A percentile compares a stretch with the other conserved stretches of the same genome.
Conservation (phyloP, 2,113 vertebrate species). For the Spheniscus mendiculus region DNA sequence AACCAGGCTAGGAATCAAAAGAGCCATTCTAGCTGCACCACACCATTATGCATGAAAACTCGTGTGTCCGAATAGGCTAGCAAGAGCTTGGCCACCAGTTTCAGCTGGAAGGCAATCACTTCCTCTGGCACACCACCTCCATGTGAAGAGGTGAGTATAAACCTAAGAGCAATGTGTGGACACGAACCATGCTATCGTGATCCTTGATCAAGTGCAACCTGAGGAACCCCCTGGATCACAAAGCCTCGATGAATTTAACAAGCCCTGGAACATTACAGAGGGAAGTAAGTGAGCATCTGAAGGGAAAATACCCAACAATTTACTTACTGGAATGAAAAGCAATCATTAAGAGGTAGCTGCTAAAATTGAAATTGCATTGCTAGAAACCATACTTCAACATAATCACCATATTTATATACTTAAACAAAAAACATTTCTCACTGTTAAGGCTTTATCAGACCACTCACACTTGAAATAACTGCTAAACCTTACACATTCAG, state of each 20-base stretch:
- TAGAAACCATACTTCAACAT: neutral
- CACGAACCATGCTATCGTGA: neutral
- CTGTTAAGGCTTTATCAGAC: neutral
- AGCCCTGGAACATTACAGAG: neutral
- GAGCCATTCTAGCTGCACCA: neutral
- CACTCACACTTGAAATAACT: neutral
- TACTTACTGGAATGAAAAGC: neutral
- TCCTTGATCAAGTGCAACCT: neutral
- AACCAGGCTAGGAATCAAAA: neutral
- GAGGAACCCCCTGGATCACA: neutral
- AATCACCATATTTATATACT: neutral
- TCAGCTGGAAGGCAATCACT: neutral
- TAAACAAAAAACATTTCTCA: neutral
- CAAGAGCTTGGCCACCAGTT: neutral
- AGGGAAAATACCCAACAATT: neutral
- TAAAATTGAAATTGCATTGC: neutral
- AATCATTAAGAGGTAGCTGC: neutral
- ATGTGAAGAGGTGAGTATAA: neutral
- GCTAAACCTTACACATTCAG: neutral
- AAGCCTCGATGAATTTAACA: neutral
- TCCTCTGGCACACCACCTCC: neutral
- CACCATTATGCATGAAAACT: neutral
- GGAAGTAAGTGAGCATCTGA: neutral
- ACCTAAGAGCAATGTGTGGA: neutral
- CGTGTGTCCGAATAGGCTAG: fast-evolving